Base-by-base conservation (phyloP, 2,797 vertebrate species). In the Eupleurogrammus muticus region DNA sequence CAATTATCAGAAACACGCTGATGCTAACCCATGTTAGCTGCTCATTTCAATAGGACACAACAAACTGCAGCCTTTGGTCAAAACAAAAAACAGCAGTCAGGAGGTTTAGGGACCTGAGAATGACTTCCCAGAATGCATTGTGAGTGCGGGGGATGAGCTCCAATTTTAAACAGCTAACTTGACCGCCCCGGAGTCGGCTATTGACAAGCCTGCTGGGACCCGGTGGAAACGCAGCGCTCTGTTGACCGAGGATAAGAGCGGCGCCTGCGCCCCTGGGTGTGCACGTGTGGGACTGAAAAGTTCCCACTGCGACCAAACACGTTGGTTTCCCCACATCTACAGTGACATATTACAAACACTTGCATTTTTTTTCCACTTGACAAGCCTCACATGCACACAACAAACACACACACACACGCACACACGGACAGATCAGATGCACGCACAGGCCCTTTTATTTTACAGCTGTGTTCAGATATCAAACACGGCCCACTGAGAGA, bases 381-480 rank as follows among this genome's bases (percentile, higher is more conserved):
- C 47, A 51, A 70, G 57, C 55, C 54, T 81, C 66, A 1, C 57
- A 13, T 19, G 42, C 76, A 64, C 74, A 53, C 60, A 54, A 55
- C 63, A 24, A 38, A 53, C 57, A 42, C 66, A 53, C 64, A 50
- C 55, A 76, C 55, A 75, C 23, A 75, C 34, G 53, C 63, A n/a
- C n/a, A n/a, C n/a, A n/a, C n/a, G n/a, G n/a, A 28, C 28, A 28
- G 28, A 28, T 28, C 28, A 28, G 28, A 76, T 16, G 36, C 75
- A 80, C 75, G 80, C 78, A 68, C 66, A 57, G 47, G 44, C 38
- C 65, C 34, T 69, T 79, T 70, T 69, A 35, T 59, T 57, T 65
- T 60, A 78, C 87, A 90, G 89, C 84, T 87, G 89, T 83, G 88
- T 82, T 89, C 85, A 79, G 84, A 88, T 90, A 89, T 90, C 89